phyloP scores from a whole-genome alignment of 53 echinoderm and acorn worm genomes.

The Antedon mediterranea region DNA sequence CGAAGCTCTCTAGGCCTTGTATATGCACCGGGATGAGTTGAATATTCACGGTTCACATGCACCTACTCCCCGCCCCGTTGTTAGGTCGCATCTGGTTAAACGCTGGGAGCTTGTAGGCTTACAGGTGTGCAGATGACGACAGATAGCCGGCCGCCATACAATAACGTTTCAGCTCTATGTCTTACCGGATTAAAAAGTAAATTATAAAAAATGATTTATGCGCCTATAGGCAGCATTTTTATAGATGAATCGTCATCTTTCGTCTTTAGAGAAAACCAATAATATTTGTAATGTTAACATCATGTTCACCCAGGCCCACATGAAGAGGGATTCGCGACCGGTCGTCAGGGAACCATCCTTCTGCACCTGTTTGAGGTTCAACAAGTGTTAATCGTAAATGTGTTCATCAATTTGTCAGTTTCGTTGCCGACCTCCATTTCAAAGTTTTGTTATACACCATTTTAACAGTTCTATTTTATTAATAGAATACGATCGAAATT shows the following conservation, averaged over 20 bases:
- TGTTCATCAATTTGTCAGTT: not conserved
- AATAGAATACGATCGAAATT: no score
- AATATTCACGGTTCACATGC: not conserved
- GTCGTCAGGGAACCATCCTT: not conserved
- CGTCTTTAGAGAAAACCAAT: not conserved
- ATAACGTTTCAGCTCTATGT: no score
- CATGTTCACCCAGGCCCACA: not conserved
- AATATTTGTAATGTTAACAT: not conserved
- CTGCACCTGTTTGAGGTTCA: not conserved
- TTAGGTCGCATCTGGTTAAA: not conserved
- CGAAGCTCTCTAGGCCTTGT: not conserved
- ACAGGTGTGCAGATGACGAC: not conserved
- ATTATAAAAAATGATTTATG: not conserved
- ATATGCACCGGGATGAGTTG: not conserved
- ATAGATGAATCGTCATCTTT: not conserved
- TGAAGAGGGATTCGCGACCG: not conserved
- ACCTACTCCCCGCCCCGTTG: not conserved
- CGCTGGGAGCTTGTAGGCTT: not conserved
- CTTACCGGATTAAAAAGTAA: not conserved
- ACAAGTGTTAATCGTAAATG: not conserved
- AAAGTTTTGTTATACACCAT: not conserved
- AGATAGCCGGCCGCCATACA: no score
- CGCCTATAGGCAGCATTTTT: not conserved
- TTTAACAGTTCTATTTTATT: not conserved
- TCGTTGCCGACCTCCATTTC: not conserved